Base-by-base conservation (phyloP, 1,140 invertebrate genomes). In the Agrypnia vestita region DNA sequence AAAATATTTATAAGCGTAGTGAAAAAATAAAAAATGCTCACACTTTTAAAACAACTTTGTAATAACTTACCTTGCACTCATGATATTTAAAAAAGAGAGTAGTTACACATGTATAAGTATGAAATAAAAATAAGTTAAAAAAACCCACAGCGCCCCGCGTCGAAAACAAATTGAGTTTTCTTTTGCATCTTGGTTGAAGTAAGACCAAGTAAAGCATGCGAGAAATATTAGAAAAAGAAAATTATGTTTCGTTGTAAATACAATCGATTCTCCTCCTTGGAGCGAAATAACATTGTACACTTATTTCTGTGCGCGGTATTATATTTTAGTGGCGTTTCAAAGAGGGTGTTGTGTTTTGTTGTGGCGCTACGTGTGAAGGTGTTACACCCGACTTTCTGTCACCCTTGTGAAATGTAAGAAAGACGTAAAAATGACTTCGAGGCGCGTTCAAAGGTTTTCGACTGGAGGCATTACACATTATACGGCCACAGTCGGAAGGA, bases 141-240 rank as follows among this genome's bases (percentile, higher is more conserved):
- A 43, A 71, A 10, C 13, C 25, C 53, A 76, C 75, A 56, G 62
- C 77, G 35, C 77, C 80, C 80, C 77, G 76, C 77, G 80, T 79
- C 55, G 80, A 82, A 82, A 82, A 79, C 77, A 82, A 82, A 82
- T 82, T 82, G 80, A 82, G 77, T 82, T 82, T 81, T 82, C 76
- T 74, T 81, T 79, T 53, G 72, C 80, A 61, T 72, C 76, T 53
- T 53, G n/a, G 67, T 35, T 35, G 67, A 77, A 77, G 64, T 77
- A 62, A 53, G 55, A 61, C 62, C 67, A 55, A 72, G 74, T 25
- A 69, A 77, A 72, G 79, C 79, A 56, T 59, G 64, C 69, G 78
- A 55, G 72, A 79, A 79, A 74, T 64, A 64, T 59, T 71, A 12
- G 51, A 46, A 64, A 43, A 43, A 64, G 19, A 35, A 64, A 64